phyloP scores from a whole-genome alignment of 2,888 invertebrate genomes.

The Prostheceraeus crozeri region DNA sequence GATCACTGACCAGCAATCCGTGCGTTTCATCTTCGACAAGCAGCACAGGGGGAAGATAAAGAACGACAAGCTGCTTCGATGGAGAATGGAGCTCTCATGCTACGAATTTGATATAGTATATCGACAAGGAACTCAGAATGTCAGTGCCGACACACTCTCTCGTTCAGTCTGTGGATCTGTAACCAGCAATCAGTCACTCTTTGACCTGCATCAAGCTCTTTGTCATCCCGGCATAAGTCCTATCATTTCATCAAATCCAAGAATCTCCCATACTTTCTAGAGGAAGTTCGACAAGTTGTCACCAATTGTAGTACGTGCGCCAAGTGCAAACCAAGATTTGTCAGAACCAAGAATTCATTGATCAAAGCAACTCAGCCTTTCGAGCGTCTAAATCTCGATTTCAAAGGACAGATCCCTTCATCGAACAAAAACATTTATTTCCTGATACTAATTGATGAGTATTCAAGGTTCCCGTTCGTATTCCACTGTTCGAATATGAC shows the following conservation, averaged over 20 bases:
- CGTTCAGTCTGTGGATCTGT: conserved; percentile 22
- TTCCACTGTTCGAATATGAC: conserved; percentile 41
- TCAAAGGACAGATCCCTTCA: conserved; percentile 42
- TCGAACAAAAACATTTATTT: conserved; percentile 39
- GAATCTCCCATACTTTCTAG: conserved; percentile 36
- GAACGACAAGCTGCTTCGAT: conserved; percentile 41
- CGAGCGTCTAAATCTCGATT: conserved; percentile 42
- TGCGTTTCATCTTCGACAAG: conserved; percentile 40
- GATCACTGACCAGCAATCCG: conserved; percentile 41
- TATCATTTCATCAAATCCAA: conserved; percentile 32
- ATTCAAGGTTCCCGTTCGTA: conserved; percentile 42
- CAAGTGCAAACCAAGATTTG: conserved; percentile 36
- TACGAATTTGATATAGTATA: conserved; percentile 40
- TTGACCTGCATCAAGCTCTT: conserved; percentile 28
- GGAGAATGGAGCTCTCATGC: conserved; percentile 40
- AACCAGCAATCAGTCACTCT: conserved; percentile 17
- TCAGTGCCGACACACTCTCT: conserved; percentile 37
- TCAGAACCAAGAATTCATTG: conserved; percentile 24
- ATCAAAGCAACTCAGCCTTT: conserved; percentile 42
- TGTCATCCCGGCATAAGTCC: conserved; percentile 33
- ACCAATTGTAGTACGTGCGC: conserved; percentile 32
- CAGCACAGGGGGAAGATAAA: conserved; percentile 40
- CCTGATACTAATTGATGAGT: conserved; percentile 43
- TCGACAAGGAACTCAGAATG: conserved; percentile 38
- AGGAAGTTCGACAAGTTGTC: conserved; percentile 8